A percentile compares a stretch with the other conserved stretches of the same genome.
phyloP scores from a whole-genome alignment of 23 tunicate genomes.

The Styela clava region DNA sequence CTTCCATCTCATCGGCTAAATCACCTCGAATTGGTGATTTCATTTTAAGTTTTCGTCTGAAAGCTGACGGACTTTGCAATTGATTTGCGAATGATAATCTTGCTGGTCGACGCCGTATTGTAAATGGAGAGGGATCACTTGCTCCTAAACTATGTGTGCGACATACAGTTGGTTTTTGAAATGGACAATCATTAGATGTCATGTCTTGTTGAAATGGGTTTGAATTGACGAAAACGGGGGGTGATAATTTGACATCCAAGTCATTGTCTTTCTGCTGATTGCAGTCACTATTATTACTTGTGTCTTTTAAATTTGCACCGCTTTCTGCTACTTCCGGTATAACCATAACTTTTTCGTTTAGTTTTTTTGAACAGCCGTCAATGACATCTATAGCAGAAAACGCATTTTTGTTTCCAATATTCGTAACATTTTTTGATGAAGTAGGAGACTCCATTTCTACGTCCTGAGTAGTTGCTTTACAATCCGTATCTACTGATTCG shows the following conservation, averaged over 20 bases:
- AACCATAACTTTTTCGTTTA: background rate
- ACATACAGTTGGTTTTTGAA: conserved; percentile 31
- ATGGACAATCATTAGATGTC: conserved; percentile 3
- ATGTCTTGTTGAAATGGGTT: background rate
- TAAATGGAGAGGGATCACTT: conserved; percentile 6
- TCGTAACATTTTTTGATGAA: background rate
- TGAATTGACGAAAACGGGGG: conserved; percentile 16
- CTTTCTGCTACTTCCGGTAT: background rate
- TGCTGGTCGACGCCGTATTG: conserved; percentile 17
- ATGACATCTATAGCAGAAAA: background rate
- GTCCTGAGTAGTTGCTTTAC: background rate
- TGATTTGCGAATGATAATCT: conserved; percentile 23
- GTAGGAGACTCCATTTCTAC: background rate
- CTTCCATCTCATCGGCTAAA: conserved; percentile 21
- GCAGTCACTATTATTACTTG: background rate
- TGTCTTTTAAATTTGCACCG: background rate
- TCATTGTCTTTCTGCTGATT: background rate
- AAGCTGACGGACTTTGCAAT: conserved; percentile 21
- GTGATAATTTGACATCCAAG: background rate
- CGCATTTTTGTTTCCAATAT: background rate
- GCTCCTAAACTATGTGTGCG: conserved; percentile 25
- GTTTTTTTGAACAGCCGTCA: background rate
- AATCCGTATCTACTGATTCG: background rate
- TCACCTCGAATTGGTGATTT: conserved; percentile 5
- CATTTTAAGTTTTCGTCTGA: conserved; percentile 22